These are phyloP conservation scores for Cloeon dipterum DNA, from an alignment of 2,888 invertebrate species.

Conservation along the genomic window DNA sequence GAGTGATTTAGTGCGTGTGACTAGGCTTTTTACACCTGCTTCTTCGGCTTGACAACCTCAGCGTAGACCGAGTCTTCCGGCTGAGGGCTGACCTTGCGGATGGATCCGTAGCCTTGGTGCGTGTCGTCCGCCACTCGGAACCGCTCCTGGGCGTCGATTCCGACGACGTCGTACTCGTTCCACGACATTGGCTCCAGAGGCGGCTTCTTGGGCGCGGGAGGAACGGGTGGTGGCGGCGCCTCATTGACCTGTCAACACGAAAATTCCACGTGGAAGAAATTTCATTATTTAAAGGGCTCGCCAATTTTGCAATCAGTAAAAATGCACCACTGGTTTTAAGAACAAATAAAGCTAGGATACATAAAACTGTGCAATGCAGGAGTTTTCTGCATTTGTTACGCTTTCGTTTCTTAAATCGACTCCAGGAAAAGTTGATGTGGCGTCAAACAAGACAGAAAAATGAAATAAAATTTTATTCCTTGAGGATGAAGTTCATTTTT, in stretches of 20 bases:
- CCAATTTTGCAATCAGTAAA: background rate
- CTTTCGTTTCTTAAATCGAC: no score
- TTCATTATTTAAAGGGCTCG: background rate
- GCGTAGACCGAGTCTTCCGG: slow-evolving; percentile 53
- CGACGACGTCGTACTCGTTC: slow-evolving; percentile 56
- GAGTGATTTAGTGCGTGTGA: no score
- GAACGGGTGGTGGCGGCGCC: no score
- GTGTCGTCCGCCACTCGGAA: slow-evolving; percentile 57
- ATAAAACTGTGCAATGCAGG: no score
- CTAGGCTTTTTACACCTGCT: slow-evolving; percentile 58
- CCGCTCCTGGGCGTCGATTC: slow-evolving; percentile 32
- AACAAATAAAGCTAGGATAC: background rate
- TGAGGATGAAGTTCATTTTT: no score
- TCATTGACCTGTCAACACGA: no score
- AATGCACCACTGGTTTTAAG: slow-evolving; percentile 2
- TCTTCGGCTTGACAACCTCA: slow-evolving; percentile 65
- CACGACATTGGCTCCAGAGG: slow-evolving; percentile 17
- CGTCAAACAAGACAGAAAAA: no score
- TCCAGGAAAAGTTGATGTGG: no score
- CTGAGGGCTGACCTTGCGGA: slow-evolving; percentile 31
- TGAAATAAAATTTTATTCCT: no score
- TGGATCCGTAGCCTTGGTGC: slow-evolving; percentile 55
- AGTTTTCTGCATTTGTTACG: no score
- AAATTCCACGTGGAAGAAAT: background rate
- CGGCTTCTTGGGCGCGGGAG: no score